phyloP scores from a whole-genome alignment of 2,113 vertebrate species.

The Heteronetta atricapilla region DNA sequence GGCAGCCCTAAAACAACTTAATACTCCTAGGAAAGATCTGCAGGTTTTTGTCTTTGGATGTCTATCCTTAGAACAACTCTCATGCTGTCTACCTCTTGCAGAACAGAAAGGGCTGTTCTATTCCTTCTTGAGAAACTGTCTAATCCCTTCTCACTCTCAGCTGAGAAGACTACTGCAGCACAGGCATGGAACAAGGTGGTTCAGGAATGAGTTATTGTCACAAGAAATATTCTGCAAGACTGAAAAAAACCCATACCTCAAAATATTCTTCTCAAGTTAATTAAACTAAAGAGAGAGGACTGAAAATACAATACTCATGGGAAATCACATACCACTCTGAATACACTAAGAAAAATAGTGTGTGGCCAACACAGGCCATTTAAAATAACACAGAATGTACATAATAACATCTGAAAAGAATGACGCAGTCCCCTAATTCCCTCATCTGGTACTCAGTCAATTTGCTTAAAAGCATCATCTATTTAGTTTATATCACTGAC shows the following conservation, averaged over 20 bases:
- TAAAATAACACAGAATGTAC: neutral
- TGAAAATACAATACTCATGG: rapidly evolving
- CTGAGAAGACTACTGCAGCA: neutral
- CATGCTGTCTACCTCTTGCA: neutral
- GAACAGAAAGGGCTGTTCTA: neutral
- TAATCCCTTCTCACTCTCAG: neutral
- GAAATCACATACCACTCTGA: neutral
- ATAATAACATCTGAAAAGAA: neutral
- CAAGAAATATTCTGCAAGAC: neutral
- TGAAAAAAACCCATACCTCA: neutral
- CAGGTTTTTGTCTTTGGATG: too few relatives aligned
- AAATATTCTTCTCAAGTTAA: neutral
- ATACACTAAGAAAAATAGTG: neutral
- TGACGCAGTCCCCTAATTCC: neutral
- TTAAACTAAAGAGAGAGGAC: neutral
- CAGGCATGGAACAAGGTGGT: neutral
- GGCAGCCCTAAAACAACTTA: too few relatives aligned
- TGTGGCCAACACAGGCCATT: neutral
- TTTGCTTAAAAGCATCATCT: slow-evolving; percentile 39
- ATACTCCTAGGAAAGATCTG: too few relatives aligned
- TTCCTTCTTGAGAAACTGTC: too few relatives aligned
- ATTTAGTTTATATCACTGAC: neutral
- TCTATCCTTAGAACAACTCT: neutral
- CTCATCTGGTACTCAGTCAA: neutral
- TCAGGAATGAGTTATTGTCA: rapidly evolving